Evolutionary conservation across 2,113 vertebrate genomes (phyloP).

Genomic region (Takifugu flavidus): DNA sequence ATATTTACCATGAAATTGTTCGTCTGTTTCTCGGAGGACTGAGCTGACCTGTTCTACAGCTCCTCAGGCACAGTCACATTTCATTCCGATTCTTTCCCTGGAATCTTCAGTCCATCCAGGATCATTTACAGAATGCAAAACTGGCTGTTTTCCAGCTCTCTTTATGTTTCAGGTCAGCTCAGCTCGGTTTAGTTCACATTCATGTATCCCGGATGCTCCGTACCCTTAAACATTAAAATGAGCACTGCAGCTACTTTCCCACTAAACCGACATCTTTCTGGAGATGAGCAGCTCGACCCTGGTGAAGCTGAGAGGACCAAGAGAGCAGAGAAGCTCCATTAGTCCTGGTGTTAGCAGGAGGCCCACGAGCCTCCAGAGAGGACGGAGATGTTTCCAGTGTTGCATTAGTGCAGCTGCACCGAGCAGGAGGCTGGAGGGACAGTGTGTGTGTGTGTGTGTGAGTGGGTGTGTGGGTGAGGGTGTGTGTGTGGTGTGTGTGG

Average conservation of each 20-base stretch:
- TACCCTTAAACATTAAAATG: no score
- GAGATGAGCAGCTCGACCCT: not conserved
- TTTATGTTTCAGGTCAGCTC: no score
- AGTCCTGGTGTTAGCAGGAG: slow-evolving; percentile 16
- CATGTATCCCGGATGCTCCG: no score
- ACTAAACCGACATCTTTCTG: not conserved
- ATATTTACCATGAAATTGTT: not conserved
- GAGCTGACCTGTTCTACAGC: not conserved
- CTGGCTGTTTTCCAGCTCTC: no score
- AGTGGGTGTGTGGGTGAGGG: no score
- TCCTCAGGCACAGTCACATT: not conserved
- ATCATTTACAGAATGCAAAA: no score
- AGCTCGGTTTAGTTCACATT: no score
- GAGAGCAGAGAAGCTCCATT: slow-evolving; percentile 8
- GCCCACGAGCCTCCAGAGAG: slow-evolving; percentile 9
- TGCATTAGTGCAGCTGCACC: slow-evolving; percentile 12
- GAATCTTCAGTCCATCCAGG: no score
- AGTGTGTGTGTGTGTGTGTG: no score
- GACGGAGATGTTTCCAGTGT: slow-evolving; percentile 4
- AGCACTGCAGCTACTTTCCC: not conserved
- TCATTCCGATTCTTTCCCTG: no score
- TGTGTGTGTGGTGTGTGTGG: no score
- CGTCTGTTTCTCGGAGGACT: not conserved
- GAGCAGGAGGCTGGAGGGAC: not conserved
- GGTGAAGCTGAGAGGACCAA: not conserved